Evolutionary conservation across 2,113 vertebrate genomes (phyloP), one percentile per base, ranked within the genome.

Genomic region (Uria lomvia): DNA sequence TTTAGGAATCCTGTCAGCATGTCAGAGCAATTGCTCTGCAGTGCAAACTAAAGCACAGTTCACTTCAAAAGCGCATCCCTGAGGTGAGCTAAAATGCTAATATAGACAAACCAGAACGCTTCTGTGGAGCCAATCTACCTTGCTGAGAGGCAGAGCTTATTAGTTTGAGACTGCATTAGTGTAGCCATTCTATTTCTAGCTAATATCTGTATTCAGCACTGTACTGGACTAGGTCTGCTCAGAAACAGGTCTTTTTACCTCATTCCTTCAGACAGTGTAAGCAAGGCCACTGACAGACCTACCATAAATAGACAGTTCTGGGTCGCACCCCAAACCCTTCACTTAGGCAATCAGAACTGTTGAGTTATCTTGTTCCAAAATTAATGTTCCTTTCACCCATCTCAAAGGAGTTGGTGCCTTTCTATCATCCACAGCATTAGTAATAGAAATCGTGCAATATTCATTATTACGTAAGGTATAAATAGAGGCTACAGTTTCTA

Each of bases 91-190:
- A 34, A 50, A 82, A 56, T 3, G 26, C 40, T 27, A 47, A 13
- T 38, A 19, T 0, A 71, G 38, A 55, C n/a, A 71, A 15, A 42
- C 8, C 38, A 32, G 32, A 90, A 85, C 1, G 32, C 73, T 63
- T 7, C 59, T 49, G 30, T 0, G 0, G 12, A 89, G 73, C 45
- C 62, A 70, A 4, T 15, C 42, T 14, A 18, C 15, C 55, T 11
- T 45, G 32, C 59, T 29, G 73, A 66, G 55, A 40, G 49, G 29
- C 60, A 93, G 29, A 84, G 12, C 5, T 24, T 84, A 83, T 34
- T 81, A 32, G 73, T 52, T n/a, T 6, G 12, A 75, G 32, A 30
- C 38, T 56, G 38, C 30, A 20, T 32, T 26, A 65, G 9, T 8
- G 34, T 40, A 92, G 53, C 15, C 49, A 43, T 47, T 71, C 73